Conservation (phyloP, 1,140 invertebrate species). For the Dinoponera quadriceps region DNA sequence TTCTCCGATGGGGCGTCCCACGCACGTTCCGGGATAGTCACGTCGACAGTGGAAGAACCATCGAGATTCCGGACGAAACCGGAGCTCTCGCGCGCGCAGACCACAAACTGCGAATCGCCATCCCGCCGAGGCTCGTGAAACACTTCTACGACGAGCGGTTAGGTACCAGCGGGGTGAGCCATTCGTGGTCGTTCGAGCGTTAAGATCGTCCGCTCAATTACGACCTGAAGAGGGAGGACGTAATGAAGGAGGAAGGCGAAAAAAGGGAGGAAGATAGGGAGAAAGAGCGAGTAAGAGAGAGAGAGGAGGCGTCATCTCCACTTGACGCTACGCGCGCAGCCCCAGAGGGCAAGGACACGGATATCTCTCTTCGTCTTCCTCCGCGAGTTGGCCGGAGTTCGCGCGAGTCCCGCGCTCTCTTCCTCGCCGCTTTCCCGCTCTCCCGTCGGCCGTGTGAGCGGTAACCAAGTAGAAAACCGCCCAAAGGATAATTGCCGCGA, state of each 20-base stretch:
- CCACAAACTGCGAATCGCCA: slow-evolving; percentile 62
- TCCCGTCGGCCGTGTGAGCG: slow-evolving; percentile 59
- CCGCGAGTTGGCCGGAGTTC: slow-evolving; percentile 18
- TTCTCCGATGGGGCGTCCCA: slow-evolving; percentile 21
- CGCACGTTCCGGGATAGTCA: slow-evolving; percentile 9
- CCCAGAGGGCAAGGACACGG: slow-evolving; percentile 42
- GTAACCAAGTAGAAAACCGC: slow-evolving; percentile 80
- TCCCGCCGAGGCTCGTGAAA: slow-evolving; percentile 66
- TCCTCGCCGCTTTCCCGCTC: slow-evolving; percentile 1
- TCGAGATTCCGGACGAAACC: slow-evolving; percentile 46
- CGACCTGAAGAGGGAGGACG: slow-evolving; percentile 37
- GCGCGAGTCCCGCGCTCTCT: slow-evolving; percentile 12
- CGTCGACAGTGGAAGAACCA: slow-evolving; percentile 12
- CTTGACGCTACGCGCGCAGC: slow-evolving; percentile 18
- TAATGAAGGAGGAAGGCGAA: background rate
- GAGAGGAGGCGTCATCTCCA: slow-evolving; percentile 34
- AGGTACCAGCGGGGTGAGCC: slow-evolving; percentile 42
- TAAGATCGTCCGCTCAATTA: slow-evolving; percentile 74
- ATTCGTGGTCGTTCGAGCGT: slow-evolving; percentile 69
- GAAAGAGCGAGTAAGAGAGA: background rate
- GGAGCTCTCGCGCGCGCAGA: slow-evolving; percentile 27
- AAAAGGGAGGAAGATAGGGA: slow-evolving; percentile 3
- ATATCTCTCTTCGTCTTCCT: slow-evolving; percentile 38
- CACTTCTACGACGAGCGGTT: slow-evolving; percentile 53
- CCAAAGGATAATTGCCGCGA: slow-evolving; percentile 80